Base-by-base conservation (phyloP, 2,888 invertebrate species). In the Macrophya alboannulata region DNA sequence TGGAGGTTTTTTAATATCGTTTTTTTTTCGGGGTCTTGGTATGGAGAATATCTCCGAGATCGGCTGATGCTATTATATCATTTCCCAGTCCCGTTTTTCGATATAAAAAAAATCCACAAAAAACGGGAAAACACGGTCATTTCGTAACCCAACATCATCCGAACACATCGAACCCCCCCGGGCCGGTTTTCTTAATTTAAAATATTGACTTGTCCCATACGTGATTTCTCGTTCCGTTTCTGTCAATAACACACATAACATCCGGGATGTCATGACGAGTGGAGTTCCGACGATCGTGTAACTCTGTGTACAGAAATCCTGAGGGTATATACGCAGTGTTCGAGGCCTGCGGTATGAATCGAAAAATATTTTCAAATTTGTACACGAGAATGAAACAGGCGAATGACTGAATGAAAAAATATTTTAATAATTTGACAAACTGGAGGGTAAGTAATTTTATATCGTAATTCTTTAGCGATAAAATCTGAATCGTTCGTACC, bases 171-270 rank as follows among this genome's bases (percentile, higher is more conserved):
- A 15, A 15, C 10, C 9, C 74, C 74, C 74, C 43, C 21, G 74
- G 74, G 74, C 21, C n/a, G 10, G 45, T 74, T 74, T 74, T 45
- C 74, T 74, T 25, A 1, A 74, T 74, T 45, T 25, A 12, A 74
- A 74, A 68, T 68, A 74, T 74, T 40, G 45, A 74, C 43, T 9
- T 62, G 3, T 62, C 9, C 21, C 12, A 21, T 40, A 2, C 4
- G 21, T 4, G 74, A 74, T 43, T 43, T 43, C 45, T 74, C 74
- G 74, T 45, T 43, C 43, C 21, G 74, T 45, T 74, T 25, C 74
- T 74, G 74, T 74, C 74, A 74, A 21, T 8, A 9, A 15, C 68
- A 68, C 6, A 62, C 62, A n/a, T n/a, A n/a, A 62, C 62, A 62
- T 62, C 40, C 62, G 37, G 17, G 17, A 71, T 72, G 17, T 6